A percentile compares a stretch with the other conserved stretches of the same genome.
These are phyloP conservation scores for Asbolus verrucosus DNA, from an alignment of 1,140 invertebrate species.

Conservation along the genomic window DNA sequence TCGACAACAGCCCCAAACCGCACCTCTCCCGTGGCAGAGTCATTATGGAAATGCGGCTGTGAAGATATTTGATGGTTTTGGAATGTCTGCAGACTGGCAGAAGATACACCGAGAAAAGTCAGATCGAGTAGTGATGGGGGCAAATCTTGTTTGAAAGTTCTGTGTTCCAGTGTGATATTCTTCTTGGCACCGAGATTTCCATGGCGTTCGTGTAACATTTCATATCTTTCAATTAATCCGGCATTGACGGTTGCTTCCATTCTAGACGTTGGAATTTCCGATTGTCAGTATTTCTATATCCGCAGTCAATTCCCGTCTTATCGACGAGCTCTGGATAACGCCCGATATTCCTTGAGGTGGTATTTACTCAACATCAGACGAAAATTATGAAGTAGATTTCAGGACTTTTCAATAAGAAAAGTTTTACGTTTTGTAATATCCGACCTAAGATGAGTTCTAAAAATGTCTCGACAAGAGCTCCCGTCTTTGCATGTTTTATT, in stretches of 20 bases:
- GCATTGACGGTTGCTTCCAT: conserved; percentile 32
- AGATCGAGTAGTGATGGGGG: too few species aligned
- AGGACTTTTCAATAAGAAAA: conserved; percentile 43
- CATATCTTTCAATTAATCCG: conserved; percentile 52
- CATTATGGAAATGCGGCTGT: too few species aligned
- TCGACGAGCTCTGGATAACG: conserved; percentile 31
- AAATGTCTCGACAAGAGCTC: conserved; percentile 32
- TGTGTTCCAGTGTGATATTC: too few species aligned
- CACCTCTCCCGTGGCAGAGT: too few species aligned
- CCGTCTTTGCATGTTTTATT: conserved; percentile 16
- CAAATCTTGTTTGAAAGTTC: too few species aligned
- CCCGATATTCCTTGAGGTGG: conserved; percentile 39
- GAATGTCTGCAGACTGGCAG: too few species aligned
- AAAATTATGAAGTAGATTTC: conserved; percentile 49
- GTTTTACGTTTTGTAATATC: conserved; percentile 40
- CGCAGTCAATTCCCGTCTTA: conserved; percentile 43
- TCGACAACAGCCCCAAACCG: neutral
- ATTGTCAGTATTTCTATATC: conserved; percentile 53
- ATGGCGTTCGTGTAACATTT: conserved; percentile 8
- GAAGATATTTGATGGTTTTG: too few species aligned
- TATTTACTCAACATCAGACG: conserved; percentile 45
- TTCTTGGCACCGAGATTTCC: conserved; percentile 29
- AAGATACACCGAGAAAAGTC: too few species aligned
- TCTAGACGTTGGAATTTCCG: conserved; percentile 48
- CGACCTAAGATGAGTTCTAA: conserved; percentile 32